A percentile compares a stretch with the other conserved stretches of the same genome.
These are phyloP conservation scores for Callipepla californica DNA, from an alignment of 2,113 vertebrate species.

Conservation along the genomic window DNA sequence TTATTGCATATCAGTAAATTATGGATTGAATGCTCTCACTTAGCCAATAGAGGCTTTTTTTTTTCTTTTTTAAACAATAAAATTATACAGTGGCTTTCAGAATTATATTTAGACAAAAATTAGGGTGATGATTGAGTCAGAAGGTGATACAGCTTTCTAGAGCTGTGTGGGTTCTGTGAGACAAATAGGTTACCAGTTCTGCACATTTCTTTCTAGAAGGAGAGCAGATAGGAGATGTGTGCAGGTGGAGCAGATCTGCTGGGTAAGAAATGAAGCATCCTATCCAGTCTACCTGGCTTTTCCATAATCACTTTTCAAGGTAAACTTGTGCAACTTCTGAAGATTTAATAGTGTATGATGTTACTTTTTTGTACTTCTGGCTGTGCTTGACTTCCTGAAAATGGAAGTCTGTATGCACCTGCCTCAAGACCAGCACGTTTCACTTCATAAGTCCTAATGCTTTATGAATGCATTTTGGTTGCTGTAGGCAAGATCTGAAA, in stretches of 20 bases:
- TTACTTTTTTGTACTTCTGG: background rate
- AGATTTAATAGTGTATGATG: background rate
- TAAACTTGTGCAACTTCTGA: background rate
- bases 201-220: background rate
- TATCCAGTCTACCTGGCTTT: background rate
- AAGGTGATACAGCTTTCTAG: slow-evolving; percentile 39
- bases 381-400: background rate
- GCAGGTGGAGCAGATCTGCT: background rate
- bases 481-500: background rate
- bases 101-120: slow-evolving; percentile 48
- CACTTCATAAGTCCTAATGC: background rate
- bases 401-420: background rate
- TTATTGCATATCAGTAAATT: slow-evolving; percentile 22
- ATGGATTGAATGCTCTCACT: background rate
- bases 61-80: slow-evolving; percentile 34
- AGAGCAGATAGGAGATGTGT: background rate
- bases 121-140: slow-evolving; percentile 40
- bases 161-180: slow-evolving; percentile 7
- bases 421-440: background rate
- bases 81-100: slow-evolving; percentile 19
- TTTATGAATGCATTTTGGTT: background rate
- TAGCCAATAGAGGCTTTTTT: background rate
- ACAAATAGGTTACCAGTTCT: background rate
- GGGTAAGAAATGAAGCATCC: background rate
- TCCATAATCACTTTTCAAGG: background rate